phyloP scores from a whole-genome alignment of 2,797 vertebrate species.

The Buceros bicornis region DNA sequence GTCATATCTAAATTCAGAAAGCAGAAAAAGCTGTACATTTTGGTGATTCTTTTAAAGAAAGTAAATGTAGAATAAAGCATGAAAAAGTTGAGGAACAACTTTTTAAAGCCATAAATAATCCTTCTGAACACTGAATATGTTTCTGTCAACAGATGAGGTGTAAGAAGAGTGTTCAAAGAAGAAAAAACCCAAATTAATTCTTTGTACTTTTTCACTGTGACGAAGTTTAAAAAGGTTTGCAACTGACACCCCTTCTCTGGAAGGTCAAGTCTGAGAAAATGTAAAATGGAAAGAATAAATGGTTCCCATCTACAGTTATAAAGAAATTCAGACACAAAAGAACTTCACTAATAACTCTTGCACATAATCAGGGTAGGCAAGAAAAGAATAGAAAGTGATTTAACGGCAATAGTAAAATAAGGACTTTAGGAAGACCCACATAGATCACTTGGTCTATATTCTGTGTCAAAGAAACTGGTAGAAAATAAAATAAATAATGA shows the following conservation, averaged over 20 bases:
- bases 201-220: not conserved
- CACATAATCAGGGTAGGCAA: not conserved
- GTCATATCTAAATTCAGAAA: not conserved
- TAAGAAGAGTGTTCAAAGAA: not conserved
- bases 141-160: not conserved
- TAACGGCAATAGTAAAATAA: not conserved
- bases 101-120: not conserved
- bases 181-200: not conserved
- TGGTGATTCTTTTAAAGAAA: not conserved
- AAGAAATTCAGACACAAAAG: conserved; percentile 1
- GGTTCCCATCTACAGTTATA: not conserved
- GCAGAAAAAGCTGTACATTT: not conserved
- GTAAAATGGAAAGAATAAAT: conserved; percentile 12
- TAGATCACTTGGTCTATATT: not conserved
- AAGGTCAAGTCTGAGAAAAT: conserved; percentile 21
- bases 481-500: conserved; percentile 25
- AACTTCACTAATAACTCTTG: conserved; percentile 22
- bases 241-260: not conserved
- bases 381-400: conserved; percentile 6
- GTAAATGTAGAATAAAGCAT: not conserved
- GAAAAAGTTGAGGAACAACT: not conserved
- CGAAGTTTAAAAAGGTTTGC: not conserved
- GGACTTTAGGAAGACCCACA: not conserved
- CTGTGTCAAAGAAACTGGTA: not conserved
- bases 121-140: not conserved